phyloP scores from a whole-genome alignment of 2,113 vertebrate species.

The Oceanodroma tethys region DNA sequence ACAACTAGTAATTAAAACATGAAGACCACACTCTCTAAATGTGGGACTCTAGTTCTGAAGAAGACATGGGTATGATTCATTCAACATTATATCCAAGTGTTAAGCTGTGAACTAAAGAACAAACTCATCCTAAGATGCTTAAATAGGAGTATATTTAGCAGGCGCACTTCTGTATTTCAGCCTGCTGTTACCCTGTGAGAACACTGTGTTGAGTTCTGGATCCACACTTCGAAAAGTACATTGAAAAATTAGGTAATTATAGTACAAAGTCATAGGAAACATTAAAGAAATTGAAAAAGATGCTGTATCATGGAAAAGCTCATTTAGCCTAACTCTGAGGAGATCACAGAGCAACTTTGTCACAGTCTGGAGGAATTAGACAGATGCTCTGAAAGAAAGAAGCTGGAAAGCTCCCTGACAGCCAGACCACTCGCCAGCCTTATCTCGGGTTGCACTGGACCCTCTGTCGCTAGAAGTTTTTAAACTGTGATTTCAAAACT shows the following conservation, averaged over 20 bases:
- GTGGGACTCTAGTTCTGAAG: background rate
- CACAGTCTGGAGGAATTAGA: background rate
- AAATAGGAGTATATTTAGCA: background rate
- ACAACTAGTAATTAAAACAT: background rate
- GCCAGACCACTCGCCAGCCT: background rate
- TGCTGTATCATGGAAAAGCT: slow-evolving; percentile 5
- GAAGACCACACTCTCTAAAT: background rate
- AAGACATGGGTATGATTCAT: background rate
- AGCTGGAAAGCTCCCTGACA: background rate
- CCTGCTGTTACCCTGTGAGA: background rate
- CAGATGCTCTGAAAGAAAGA: background rate
- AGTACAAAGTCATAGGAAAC: slow-evolving; percentile 10
- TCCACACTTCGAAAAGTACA: background rate
- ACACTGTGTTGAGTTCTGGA: background rate
- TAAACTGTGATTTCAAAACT: background rate
- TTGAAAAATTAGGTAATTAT: slow-evolving; percentile 38
- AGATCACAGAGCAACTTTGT: background rate
- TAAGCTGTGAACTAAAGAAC: background rate
- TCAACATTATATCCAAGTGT: background rate
- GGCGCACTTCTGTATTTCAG: background rate
- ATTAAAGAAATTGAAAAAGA: slow-evolving; percentile 50
- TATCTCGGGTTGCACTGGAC: background rate
- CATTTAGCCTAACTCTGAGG: background rate
- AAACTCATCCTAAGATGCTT: background rate
- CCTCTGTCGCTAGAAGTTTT: background rate